A percentile compares a stretch with the other conserved stretches of the same genome.
phyloP scores from a whole-genome alignment of 2,888 invertebrate species.

The Nasonovia ribisnigri region DNA sequence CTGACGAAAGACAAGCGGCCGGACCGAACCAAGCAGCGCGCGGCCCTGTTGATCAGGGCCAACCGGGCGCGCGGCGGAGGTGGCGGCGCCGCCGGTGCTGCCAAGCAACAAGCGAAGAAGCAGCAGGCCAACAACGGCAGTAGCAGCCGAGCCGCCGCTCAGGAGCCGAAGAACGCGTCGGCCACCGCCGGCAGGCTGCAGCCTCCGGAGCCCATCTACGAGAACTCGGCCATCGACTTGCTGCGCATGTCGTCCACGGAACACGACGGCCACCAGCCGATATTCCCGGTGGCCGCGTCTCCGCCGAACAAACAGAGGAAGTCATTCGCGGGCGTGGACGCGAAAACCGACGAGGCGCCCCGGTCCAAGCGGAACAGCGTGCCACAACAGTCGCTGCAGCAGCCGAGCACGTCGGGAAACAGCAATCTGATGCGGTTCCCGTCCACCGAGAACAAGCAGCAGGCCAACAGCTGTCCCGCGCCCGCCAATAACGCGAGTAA shows the following conservation, averaged over 20 bases:
- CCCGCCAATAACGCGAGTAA: background rate
- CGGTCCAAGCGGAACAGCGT: constrained; percentile 64
- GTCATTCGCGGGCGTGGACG: constrained; percentile 59
- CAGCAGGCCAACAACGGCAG: background rate
- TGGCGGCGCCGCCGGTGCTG: background rate
- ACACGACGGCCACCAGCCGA: constrained; percentile 67
- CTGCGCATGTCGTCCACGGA: constrained; percentile 68
- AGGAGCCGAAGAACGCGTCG: constrained; percentile 32
- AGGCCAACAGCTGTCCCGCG: background rate
- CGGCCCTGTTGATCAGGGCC: constrained; percentile 56
- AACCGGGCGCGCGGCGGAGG: constrained; percentile 48
- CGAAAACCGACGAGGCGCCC: constrained; percentile 49
- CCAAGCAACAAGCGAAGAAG: background rate
- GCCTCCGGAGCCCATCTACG: constrained; percentile 48
- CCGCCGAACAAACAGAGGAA: constrained; percentile 57
- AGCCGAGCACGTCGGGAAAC: constrained; percentile 51
- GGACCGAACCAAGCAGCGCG: constrained; percentile 52
- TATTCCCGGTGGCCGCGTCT: constrained; percentile 66
- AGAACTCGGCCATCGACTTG: constrained; percentile 66
- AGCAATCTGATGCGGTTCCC: constrained; percentile 67
- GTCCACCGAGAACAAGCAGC: constrained; percentile 65
- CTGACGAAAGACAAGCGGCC: constrained; percentile 54
- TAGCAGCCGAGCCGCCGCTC: background rate
- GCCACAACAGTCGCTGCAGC: constrained; percentile 61
- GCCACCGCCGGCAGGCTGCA: background rate